Conservation (phyloP, 2,113 vertebrate species). For the Craseonycteris thonglongyai region DNA sequence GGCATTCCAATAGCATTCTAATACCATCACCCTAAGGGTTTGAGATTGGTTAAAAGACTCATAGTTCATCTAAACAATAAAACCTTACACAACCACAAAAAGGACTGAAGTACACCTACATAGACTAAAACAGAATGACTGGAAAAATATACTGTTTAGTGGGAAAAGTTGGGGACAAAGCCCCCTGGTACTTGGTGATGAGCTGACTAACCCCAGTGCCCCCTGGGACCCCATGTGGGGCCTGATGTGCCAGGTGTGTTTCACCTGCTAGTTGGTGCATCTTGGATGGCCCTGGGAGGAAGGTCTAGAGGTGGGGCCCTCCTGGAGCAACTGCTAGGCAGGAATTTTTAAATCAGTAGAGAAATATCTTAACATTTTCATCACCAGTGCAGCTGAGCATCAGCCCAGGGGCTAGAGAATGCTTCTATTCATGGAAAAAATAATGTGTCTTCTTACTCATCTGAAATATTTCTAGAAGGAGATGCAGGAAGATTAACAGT, state of each 20-base stretch:
- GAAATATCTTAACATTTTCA: neutral
- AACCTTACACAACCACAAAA: neutral
- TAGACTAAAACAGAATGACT: neutral
- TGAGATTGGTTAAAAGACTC: neutral
- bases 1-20: neutral
- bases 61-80: neutral
- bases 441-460: neutral
- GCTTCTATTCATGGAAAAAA: neutral
- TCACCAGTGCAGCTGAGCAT: neutral
- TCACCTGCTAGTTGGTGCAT: neutral
- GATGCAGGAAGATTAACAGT: neutral
- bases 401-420: neutral
- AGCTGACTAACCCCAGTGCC: neutral
- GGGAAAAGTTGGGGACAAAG: neutral
- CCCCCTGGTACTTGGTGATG: rapidly evolving
- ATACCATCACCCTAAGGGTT: neutral
- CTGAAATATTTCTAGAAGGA: neutral
- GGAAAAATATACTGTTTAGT: neutral
- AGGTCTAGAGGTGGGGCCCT: neutral
- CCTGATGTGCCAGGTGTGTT: neutral
- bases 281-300: neutral
- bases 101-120: too few species aligned
- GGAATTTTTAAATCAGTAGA: neutral
- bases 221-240: neutral
- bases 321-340: rapidly evolving